A percentile compares a stretch with the other conserved stretches of the same genome.
Conservation (phyloP, 2,797 vertebrate genomes). For the Rousettus madagascariensis region DNA sequence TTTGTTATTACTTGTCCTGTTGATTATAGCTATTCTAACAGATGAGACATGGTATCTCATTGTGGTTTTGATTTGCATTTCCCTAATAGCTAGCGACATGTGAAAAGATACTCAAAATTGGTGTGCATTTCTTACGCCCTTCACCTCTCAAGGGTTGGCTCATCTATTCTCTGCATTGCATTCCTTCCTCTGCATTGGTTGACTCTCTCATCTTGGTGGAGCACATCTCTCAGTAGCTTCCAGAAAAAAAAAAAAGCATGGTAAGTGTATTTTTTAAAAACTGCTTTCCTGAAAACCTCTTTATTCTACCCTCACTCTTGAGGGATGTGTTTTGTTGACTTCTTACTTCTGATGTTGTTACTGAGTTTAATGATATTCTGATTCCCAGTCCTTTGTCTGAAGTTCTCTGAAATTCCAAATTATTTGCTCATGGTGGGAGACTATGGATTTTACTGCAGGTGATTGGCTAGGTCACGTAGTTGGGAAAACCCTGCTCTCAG, state of each 20-base stretch:
- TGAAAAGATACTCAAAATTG: no score
- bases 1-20: no score
- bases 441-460: neutral
- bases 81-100: no score
- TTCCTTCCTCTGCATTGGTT: neutral
- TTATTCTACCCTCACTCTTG: neutral
- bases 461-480: neutral
- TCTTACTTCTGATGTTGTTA: neutral
- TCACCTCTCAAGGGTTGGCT: neutral
- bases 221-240: neutral
- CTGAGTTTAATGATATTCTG: neutral
- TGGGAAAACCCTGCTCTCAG: neutral
- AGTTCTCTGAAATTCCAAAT: neutral
- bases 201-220: neutral
- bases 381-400: neutral
- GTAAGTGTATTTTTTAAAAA: neutral
- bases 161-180: neutral
- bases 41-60: no score
- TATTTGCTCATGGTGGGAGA: neutral
- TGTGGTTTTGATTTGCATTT: no score
- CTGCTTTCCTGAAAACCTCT: neutral
- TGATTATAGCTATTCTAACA: no score
- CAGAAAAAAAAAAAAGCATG: neutral
- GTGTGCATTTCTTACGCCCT: neutral
- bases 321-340: neutral